Percentiles rank a stretch among this genome's conserved stretches.
Evolutionary conservation across 2,113 vertebrate genomes (phyloP).

Genomic region (Cinclus mexicanus): DNA sequence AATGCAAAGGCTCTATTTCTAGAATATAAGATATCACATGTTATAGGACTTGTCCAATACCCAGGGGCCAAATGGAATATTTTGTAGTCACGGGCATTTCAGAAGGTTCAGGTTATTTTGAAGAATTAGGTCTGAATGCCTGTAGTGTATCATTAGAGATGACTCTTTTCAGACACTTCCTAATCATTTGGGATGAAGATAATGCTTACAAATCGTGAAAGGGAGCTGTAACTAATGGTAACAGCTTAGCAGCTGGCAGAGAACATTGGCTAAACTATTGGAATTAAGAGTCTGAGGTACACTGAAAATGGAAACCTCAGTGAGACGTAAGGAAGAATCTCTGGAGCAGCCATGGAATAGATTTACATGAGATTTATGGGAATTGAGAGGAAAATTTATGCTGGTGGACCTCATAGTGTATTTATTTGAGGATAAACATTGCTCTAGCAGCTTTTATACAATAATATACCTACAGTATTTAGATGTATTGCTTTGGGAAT

Average conservation of each 20-base stretch:
- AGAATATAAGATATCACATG: neutral
- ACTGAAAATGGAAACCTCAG: neutral
- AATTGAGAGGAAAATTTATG: neutral
- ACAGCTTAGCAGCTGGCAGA: neutral
- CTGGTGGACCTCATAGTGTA: neutral
- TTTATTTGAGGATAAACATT: neutral
- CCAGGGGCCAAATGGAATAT: neutral
- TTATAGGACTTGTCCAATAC: neutral
- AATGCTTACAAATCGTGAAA: neutral
- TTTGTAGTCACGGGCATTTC: neutral
- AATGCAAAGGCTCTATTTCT: neutral
- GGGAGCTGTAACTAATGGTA: neutral
- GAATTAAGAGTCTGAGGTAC: neutral
- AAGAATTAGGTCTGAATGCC: neutral
- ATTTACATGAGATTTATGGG: neutral
- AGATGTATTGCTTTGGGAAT: slow-evolving; percentile 8
- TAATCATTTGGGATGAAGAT: neutral
- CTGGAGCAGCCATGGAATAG: neutral
- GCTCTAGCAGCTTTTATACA: neutral
- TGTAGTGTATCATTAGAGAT: neutral
- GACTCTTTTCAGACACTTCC: neutral
- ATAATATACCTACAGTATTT: neutral
- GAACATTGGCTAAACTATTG: neutral
- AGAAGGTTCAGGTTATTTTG: neutral
- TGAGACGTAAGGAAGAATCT: neutral